A percentile compares a stretch with the other conserved stretches of the same genome.
phyloP scores from a whole-genome alignment of 2,888 invertebrate genomes.

The Andrena hattorfiana region DNA sequence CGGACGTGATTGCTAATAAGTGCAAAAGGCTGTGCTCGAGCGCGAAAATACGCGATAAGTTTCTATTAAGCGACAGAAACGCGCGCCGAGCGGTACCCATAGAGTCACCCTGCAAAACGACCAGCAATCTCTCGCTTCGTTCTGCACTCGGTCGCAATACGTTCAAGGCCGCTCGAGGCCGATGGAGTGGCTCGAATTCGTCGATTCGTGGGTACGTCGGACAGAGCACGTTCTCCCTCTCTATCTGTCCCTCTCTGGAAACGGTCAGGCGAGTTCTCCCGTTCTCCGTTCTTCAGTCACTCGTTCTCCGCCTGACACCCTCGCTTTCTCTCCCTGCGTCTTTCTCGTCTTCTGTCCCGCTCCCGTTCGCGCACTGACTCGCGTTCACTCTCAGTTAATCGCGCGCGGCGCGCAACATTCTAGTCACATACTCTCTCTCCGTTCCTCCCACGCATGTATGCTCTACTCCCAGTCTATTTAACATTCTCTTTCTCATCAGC shows the following conservation, averaged over 20 bases:
- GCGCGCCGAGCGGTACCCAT: conserved; percentile 5
- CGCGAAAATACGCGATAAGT: not conserved
- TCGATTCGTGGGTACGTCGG: conserved; percentile 62
- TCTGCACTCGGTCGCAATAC: conserved; percentile 46
- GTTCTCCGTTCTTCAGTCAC: conserved; percentile 28
- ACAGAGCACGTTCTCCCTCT: conserved; percentile 46
- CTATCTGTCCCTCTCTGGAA: conserved; percentile 14
- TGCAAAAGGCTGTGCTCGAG: not conserved
- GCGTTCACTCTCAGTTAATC: conserved; percentile 4
- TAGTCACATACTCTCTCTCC: conserved; percentile 15
- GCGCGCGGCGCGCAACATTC: conserved; percentile 1
- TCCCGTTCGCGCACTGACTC: conserved; percentile 5
- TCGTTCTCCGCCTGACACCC: conserved; percentile 23
- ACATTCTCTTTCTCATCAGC: not conserved
- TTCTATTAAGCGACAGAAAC: conserved; percentile 24
- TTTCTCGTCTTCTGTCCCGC: conserved; percentile 7
- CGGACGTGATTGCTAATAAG: not conserved
- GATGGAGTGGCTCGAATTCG: conserved; percentile 73
- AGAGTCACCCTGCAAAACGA: conserved; percentile 47
- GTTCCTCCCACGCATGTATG: not conserved
- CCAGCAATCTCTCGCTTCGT: conserved; percentile 45
- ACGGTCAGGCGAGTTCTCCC: not conserved
- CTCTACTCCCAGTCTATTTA: not conserved
- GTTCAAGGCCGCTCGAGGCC: conserved; percentile 80
- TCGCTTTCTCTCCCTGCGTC: conserved; percentile 26